Evolutionary conservation across 1,140 invertebrate genomes (phyloP), one percentile per base, ranked within the genome.

Genomic region (Drosophila novamexicana): DNA sequence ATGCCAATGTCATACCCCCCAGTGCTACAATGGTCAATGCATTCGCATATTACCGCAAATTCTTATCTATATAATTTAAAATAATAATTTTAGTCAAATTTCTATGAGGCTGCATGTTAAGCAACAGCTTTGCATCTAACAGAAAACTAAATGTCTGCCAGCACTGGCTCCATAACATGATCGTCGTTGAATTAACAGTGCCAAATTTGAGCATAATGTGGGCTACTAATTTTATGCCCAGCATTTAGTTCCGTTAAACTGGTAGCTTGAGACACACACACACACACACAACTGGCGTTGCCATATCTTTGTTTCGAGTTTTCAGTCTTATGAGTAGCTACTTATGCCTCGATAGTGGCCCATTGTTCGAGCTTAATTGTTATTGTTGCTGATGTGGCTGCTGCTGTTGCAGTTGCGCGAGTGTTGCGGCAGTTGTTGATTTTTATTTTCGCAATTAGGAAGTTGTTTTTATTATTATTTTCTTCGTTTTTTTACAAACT

Each of bases 401-500:
- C 32, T 34, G 74, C 47, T 62, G 61, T 32, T 71, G 18, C 18
- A 1, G 18, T 18, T 18, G 18, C 18, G 18, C 18, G 18, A 18
- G 18, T 18, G 52, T 37, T 73, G 75, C 39, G 53, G 52, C 58
- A 64, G 75, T 61, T 79, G 79, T 79, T 88, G 83, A 88, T 86
- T 86, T 88, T 86, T 88, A 82, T 86, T 79, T 86, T 86, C 67
- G 65, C 83, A 86, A 86, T 86, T 86, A 86, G 83, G 83, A 88
- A 88, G 83, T 79, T 88, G 68, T 70, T 88, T 86, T 77, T 88
- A 77, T 86, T 81, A 79, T 86, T 49, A 49, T 49, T 49, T 49
- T 49, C 22, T 29, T 29, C 22, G 18, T 49, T 10, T 49, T 49
- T 66, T 66, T 75, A 37, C 78, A 76, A 82, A 88, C 82, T 86